These are phyloP conservation scores for Neogale vison DNA, from an alignment of 2,113 vertebrate species.

Conservation along the genomic window DNA sequence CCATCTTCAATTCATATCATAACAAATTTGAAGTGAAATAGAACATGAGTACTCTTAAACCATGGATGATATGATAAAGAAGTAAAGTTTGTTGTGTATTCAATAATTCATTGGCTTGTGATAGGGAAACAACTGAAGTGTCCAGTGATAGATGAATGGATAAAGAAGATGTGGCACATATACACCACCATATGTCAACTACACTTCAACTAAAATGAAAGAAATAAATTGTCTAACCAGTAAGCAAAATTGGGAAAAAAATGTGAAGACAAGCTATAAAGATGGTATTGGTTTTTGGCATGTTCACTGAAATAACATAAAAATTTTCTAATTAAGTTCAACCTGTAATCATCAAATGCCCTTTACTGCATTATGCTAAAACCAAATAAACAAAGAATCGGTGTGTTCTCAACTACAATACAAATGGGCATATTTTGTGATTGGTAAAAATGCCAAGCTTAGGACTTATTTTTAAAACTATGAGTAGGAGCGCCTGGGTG, in stretches of 20 bases:
- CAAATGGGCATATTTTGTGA: background rate
- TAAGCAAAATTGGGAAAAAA: background rate
- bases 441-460: background rate
- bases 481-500: background rate
- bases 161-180: background rate
- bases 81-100: background rate
- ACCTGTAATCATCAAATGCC: background rate
- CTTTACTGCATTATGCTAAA: background rate
- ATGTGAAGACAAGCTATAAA: background rate
- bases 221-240: background rate
- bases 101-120: background rate
- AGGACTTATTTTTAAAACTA: background rate
- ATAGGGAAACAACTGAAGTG: background rate
- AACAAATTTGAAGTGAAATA: background rate
- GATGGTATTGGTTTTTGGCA: background rate
- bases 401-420: background rate
- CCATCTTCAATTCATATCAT: background rate
- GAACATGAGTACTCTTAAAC: background rate
- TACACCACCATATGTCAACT: background rate
- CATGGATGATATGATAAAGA: background rate
- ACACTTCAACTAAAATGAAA: background rate
- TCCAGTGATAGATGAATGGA: background rate
- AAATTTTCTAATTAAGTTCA: conserved; percentile 34
- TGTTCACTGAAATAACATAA: background rate
- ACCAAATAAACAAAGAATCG: background rate